These are phyloP conservation scores for Podarcis raffonei DNA, from an alignment of 2,113 vertebrate species.

Conservation along the genomic window DNA sequence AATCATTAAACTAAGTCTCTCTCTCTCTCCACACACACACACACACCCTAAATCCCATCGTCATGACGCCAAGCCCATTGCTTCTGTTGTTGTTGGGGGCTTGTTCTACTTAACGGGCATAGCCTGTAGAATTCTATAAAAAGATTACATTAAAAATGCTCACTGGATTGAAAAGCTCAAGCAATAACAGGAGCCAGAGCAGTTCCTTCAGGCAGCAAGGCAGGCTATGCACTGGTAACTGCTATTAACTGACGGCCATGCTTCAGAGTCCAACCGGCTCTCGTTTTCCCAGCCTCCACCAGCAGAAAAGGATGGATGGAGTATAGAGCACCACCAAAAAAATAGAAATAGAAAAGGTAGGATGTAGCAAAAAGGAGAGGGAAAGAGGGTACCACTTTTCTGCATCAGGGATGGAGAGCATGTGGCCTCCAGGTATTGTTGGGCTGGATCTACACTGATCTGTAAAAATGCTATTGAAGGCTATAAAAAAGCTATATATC, in stretches of 20 bases:
- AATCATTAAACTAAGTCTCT: background rate
- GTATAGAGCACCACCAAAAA: background rate
- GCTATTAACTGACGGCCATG: background rate
- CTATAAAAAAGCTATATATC: no score
- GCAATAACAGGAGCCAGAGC: background rate
- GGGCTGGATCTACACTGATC: no score
- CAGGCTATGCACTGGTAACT: background rate
- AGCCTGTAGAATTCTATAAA: background rate
- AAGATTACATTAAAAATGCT: background rate
- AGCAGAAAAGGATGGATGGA: background rate
- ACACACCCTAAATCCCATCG: background rate
- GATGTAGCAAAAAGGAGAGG: no score
- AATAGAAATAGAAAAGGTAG: no score
- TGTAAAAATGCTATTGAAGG: no score
- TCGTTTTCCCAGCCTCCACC: background rate
- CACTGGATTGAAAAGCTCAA: background rate
- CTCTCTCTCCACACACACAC: no score
- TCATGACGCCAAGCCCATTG: no score
- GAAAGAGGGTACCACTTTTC: no score
- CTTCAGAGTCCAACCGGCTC: background rate
- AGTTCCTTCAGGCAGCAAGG: background rate
- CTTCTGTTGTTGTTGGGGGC: no score
- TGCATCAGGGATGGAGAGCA: no score
- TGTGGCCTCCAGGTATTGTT: no score
- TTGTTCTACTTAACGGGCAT: no score